Conservation (phyloP, 2,113 vertebrate species). For the Rhabdornis inornatus region DNA sequence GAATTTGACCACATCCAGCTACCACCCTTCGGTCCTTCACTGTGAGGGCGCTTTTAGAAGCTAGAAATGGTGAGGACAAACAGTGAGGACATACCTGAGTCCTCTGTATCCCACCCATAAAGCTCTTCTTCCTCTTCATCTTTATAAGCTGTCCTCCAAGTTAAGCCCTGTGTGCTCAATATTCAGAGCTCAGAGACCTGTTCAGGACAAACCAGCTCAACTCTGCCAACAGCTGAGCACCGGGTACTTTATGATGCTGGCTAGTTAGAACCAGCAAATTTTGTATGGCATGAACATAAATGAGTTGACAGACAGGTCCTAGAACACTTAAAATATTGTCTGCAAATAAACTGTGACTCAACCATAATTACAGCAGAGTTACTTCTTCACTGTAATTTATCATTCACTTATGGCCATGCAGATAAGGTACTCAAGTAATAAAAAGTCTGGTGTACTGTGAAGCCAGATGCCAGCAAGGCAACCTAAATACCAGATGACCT, state of each 20-base stretch:
- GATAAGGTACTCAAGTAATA: conserved; percentile 14
- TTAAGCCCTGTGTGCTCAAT: background rate
- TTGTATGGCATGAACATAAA: background rate
- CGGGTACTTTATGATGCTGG: background rate
- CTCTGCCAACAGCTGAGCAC: background rate
- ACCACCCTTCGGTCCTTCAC: background rate
- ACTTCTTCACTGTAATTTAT: background rate
- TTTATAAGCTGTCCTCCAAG: background rate
- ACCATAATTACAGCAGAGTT: background rate
- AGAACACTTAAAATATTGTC: background rate
- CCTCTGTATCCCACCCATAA: background rate
- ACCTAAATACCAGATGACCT: background rate
- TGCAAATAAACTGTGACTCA: conserved; percentile 37
- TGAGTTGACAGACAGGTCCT: background rate
- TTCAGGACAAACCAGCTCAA: background rate
- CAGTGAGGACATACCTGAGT: background rate
- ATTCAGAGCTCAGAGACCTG: background rate
- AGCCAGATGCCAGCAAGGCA: conserved; percentile 5
- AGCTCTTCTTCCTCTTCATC: background rate
- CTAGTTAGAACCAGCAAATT: background rate
- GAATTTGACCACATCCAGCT: background rate
- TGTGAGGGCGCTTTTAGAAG: background rate
- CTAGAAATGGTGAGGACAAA: background rate
- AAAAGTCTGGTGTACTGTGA: background rate
- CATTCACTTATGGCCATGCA: background rate